phyloP scores from a whole-genome alignment of 2,888 invertebrate species.

The Pterostichus madidus region DNA sequence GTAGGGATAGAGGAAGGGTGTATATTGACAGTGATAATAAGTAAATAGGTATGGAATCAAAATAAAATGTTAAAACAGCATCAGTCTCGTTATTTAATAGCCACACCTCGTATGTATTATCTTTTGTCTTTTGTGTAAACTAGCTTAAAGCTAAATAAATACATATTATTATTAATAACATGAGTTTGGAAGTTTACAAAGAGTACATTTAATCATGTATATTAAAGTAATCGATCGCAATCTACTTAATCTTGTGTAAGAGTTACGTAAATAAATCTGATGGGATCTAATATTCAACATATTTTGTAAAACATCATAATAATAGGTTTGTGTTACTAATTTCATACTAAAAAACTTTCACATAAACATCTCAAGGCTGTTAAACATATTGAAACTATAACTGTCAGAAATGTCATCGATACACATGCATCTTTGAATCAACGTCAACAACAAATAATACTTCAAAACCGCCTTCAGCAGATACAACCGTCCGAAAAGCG shows the following conservation, averaged over 20 bases:
- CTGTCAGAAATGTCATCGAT: conserved; percentile 33
- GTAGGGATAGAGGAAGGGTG: no score
- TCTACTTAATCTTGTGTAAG: conserved; percentile 5
- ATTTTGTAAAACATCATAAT: conserved; percentile 11
- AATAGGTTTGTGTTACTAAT: conserved; percentile 8
- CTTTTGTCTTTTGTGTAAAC: no score
- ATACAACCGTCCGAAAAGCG: conserved; percentile 12
- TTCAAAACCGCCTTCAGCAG: neutral
- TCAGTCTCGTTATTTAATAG: no score
- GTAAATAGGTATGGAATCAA: no score
- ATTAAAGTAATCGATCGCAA: no score
- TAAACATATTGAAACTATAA: conserved; percentile 29
- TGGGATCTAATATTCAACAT: conserved; percentile 17
- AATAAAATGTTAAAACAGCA: no score
- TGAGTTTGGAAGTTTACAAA: no score
- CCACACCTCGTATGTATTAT: no score
- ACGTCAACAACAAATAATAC: conserved; percentile 20
- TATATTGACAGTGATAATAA: no score
- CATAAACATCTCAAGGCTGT: conserved; percentile 33
- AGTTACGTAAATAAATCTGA: conserved; percentile 21
- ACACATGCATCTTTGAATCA: neutral
- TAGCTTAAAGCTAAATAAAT: no score
- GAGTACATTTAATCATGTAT: no score
- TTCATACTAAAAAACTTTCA: conserved; percentile 22
- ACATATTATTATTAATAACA: no score